phyloP scores from a whole-genome alignment of 2,888 invertebrate genomes.

The Acleris emargana region DNA sequence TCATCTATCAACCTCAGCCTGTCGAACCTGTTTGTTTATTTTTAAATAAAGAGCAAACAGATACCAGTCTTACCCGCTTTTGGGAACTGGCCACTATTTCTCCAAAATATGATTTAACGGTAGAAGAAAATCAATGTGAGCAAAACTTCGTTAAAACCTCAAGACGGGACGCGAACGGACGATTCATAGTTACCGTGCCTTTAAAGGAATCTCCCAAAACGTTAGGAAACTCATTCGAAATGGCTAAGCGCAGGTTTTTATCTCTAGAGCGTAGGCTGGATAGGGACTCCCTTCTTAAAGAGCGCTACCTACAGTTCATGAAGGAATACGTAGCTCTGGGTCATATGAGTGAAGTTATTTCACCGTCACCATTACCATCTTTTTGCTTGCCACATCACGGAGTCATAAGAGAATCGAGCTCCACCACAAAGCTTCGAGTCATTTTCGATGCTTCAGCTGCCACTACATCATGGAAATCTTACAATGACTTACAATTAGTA shows the following conservation, averaged over 20 bases:
- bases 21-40: slow-evolving; percentile 29
- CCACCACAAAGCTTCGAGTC: slow-evolving; percentile 36
- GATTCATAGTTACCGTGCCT: slow-evolving; percentile 41
- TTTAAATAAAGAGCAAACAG: slow-evolving; percentile 17
- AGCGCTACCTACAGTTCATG: slow-evolving; percentile 36
- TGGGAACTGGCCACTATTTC: slow-evolving; percentile 41
- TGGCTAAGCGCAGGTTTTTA: slow-evolving; percentile 40
- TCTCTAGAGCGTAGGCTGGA: slow-evolving; percentile 37
- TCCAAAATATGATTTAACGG: slow-evolving; percentile 21
- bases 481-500: slow-evolving; percentile 37
- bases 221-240: slow-evolving; percentile 40
- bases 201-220: slow-evolving; percentile 36
- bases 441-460: slow-evolving; percentile 38
- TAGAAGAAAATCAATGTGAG: slow-evolving; percentile 41
- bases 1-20: slow-evolving; percentile 12
- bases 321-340: slow-evolving; percentile 37
- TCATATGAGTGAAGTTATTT: slow-evolving; percentile 30
- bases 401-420: slow-evolving; percentile 33
- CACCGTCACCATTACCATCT: slow-evolving; percentile 1
- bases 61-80: slow-evolving; percentile 34
- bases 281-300: slow-evolving; percentile 25
- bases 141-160: slow-evolving; percentile 37
- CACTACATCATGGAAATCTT: slow-evolving; percentile 29
- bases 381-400: slow-evolving; percentile 37
- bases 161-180: slow-evolving; percentile 35